Evolutionary conservation across 2,797 vertebrate genomes (phyloP), one percentile per base, ranked within the genome.

Genomic region (Chrosomus eos): DNA sequence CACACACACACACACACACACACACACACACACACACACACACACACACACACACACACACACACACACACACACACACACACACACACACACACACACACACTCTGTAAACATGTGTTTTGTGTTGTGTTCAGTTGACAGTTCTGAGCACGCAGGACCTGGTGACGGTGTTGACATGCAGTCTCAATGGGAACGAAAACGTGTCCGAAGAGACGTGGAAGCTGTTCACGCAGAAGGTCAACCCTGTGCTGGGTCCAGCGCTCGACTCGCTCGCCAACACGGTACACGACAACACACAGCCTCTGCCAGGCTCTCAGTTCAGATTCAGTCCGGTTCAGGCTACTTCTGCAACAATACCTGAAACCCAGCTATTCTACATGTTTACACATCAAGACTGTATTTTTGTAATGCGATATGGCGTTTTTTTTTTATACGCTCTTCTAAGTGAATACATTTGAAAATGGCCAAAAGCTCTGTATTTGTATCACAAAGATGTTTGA

Each of bases 141-240:
- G 79, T 2, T 0, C 18, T 94, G 67, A 90, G 77, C 7, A 72
- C 91, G 1, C 23, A 79, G 5, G 87, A 92, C 55, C 88, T 95
- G 87, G 87, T 36, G 4, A 78, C 0, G 0, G 18, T 94, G 40
- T 33, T 95, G 75, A 81, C 11, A 3, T 95, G 95, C 68, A 80
- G 88, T 31, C 88, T 60, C 3, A 67, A 0, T 18, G 67, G 77
- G 6, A 88, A 70, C 78, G 72, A 78, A 14, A 91, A 40, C 4
- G 79, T 85, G 31, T 88, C 93, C 13, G 87, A 33, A 18, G 4
- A 90, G 1, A 73, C 31, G 31, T 95, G 93, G 94, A 94, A 92
- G 82, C 91, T 94, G 10, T 72, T 95, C 82, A 88, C 94, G 58
- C 89, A 87, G 38, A 91, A 92, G 83, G 81, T 90, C 21, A 90